These are phyloP conservation scores for Callionymus lyra DNA, from an alignment of 2,113 vertebrate genomes.

Conservation along the genomic window DNA sequence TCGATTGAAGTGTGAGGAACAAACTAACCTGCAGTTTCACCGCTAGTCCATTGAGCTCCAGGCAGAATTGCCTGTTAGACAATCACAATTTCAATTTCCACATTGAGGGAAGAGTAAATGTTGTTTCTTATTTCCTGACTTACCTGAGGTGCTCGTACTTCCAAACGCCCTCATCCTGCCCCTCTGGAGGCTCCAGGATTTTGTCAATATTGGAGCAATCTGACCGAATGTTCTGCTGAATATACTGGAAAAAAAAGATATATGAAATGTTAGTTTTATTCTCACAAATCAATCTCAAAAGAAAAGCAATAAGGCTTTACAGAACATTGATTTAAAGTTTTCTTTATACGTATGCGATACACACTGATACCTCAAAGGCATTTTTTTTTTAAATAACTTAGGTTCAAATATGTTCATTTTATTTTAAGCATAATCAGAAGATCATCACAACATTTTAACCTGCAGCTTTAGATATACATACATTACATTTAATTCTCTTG, in stretches of 20 bases:
- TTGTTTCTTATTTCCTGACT: not conserved
- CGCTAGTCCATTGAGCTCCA: conserved; percentile 95
- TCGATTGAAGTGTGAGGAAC: not conserved
- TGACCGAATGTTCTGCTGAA: conserved; percentile 95
- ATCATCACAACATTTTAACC: too few relatives aligned
- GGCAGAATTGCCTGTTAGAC: conserved; percentile 84
- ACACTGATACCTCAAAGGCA: too few relatives aligned
- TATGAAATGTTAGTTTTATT: not conserved
- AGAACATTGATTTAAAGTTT: too few relatives aligned
- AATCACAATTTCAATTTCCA: conserved; percentile 2
- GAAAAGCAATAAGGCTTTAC: too few relatives aligned
- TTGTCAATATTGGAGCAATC: conserved; percentile 98
- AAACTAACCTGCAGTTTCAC: conserved; percentile 91
- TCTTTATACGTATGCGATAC: too few relatives aligned
- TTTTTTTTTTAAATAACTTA: too few relatives aligned
- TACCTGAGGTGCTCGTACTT: conserved; percentile 99
- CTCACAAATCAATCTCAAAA: too few relatives aligned
- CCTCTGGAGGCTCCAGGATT: conserved; percentile 96
- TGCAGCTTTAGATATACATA: too few relatives aligned
- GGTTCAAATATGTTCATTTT: too few relatives aligned
- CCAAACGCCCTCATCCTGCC: conserved; percentile 98
- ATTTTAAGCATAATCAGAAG: too few relatives aligned
- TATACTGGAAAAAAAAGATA: conserved; percentile 73
- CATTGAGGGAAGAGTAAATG: not conserved
- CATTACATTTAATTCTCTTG: too few relatives aligned